phyloP scores from a whole-genome alignment of 2,888 invertebrate species.

The Endomychus coccineus region DNA sequence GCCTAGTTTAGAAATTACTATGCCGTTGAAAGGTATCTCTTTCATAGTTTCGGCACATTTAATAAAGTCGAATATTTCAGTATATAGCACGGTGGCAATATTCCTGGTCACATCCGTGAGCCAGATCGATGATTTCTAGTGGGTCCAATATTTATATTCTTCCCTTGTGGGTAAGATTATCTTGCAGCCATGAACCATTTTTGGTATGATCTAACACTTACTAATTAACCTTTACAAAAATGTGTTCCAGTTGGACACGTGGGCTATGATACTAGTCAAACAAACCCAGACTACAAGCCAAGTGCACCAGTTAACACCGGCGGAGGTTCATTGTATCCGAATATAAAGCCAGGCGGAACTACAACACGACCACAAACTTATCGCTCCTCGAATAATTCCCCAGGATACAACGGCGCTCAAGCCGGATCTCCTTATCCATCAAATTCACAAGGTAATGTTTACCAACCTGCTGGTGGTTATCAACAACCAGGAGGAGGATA shows the following conservation, averaged over 20 bases:
- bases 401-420: conserved; percentile 37
- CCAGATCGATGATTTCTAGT: too few relatives aligned
- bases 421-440: conserved; percentile 38
- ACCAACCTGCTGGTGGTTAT: conserved; percentile 18
- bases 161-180: not conserved
- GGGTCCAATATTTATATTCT: too few relatives aligned
- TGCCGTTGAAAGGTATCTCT: too few relatives aligned
- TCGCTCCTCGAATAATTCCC: conserved; percentile 33
- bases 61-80: too few relatives aligned
- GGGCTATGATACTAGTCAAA: conserved; percentile 20
- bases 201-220: conserved; percentile 4
- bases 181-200: conserved; percentile 4
- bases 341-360: conserved; percentile 9
- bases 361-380: conserved; percentile 3
- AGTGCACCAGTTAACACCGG: conserved; percentile 20
- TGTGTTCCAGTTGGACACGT: conserved; percentile 25
- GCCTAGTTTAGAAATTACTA: too few relatives aligned
- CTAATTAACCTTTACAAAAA: too few relatives aligned
- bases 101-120: too few relatives aligned
- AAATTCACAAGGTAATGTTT: too few relatives aligned
- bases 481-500: conserved; percentile 22
- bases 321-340: conserved; percentile 7
- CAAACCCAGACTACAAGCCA: conserved; percentile 11
- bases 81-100: too few relatives aligned
- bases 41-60: too few relatives aligned